Conservation (phyloP, 2,888 invertebrate genomes). For the Eupithecia insigniata region DNA sequence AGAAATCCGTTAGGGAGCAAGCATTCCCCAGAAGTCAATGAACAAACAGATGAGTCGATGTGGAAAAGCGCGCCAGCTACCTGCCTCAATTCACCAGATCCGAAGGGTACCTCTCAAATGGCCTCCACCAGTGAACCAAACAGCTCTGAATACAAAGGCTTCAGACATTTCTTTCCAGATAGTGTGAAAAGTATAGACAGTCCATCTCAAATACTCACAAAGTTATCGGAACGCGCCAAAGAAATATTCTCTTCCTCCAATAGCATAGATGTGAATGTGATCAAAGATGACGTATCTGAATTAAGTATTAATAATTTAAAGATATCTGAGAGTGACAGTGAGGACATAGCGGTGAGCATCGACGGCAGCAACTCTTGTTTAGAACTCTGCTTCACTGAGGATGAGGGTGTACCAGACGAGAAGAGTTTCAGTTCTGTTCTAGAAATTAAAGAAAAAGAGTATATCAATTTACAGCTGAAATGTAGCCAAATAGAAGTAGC, state of each 20-base stretch:
- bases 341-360: constrained; percentile 77
- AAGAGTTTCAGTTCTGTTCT: constrained; percentile 64
- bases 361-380: constrained; percentile 79
- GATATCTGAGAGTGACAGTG: constrained; percentile 80
- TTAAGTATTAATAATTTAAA: constrained; percentile 75
- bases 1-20: constrained; percentile 50
- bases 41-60: constrained; percentile 54
- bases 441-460: constrained; percentile 78
- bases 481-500: constrained; percentile 75
- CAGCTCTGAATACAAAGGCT: constrained; percentile 73
- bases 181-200: constrained; percentile 76
- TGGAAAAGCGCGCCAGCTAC: constrained; percentile 86
- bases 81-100: constrained; percentile 85
- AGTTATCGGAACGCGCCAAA: constrained; percentile 79
- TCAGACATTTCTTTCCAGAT: constrained; percentile 79
- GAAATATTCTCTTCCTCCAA: constrained; percentile 80
- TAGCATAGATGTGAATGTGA: constrained; percentile 71
- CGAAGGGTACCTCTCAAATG: constrained; percentile 61
- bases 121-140: constrained; percentile 76
- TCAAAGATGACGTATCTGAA: constrained; percentile 74
- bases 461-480: constrained; percentile 81
- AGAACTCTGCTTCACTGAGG: constrained; percentile 79
- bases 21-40: constrained; percentile 49
- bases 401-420: constrained; percentile 72
- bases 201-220: constrained; percentile 77